A percentile compares a stretch with the other conserved stretches of the same genome.
These are phyloP conservation scores for Geococcyx californianus DNA, from an alignment of 2,113 vertebrate genomes.

Conservation along the genomic window DNA sequence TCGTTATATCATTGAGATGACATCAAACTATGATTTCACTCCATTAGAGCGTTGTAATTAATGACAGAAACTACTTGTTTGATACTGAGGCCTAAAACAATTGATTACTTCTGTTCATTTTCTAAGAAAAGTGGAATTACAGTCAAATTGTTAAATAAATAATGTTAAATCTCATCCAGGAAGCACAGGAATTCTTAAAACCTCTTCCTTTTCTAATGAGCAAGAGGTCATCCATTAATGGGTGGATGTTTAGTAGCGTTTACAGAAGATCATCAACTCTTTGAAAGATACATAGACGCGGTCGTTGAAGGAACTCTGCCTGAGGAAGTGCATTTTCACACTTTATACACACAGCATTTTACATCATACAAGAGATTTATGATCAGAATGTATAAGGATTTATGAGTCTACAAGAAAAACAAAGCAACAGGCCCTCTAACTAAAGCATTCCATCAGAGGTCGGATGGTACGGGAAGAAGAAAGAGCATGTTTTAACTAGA, in stretches of 20 bases:
- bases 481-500: not conserved
- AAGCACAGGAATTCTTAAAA: not conserved
- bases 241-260: not conserved
- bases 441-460: not conserved
- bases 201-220: not conserved
- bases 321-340: not conserved
- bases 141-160: no score
- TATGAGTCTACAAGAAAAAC: not conserved
- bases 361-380: not conserved
- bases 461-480: not conserved
- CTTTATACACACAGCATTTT: not conserved
- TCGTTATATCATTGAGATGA: no score
- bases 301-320: not conserved
- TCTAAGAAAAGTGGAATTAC: no score
- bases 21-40: no score
- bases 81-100: no score
- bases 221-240: not conserved
- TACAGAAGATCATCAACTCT: not conserved
- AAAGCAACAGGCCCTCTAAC: not conserved
- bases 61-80: no score
- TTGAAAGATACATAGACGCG: not conserved
- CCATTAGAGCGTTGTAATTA: no score
- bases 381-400: not conserved
- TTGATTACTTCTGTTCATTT: no score
- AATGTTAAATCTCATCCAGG: no score